Base-by-base conservation (phyloP, 2,888 invertebrate species). In the Noctua comes region DNA sequence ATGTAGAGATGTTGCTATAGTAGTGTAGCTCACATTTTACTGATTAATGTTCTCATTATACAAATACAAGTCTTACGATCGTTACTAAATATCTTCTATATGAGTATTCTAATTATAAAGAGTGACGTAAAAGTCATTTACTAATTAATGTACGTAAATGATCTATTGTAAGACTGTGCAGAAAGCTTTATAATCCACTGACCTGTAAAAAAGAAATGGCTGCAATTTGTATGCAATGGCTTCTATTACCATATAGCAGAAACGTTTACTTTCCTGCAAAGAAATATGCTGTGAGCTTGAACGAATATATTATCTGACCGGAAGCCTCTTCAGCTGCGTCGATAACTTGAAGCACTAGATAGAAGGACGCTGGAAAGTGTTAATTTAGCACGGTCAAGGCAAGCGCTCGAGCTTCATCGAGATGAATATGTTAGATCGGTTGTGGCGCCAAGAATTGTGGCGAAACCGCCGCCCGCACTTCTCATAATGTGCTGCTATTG, bases 311-410 rank as follows among this genome's bases (percentile, higher is more conserved):
- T 71, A 74, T 75, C 65, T 57, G 48, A 73, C 66, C 75, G 76
- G 68, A 73, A 68, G 48, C 21, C 73, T 70, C 76, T 85, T 66
- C 57, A 76, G 78, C 48, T 64, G 68, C 79, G 73, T 73, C 78
- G 43, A 88, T 86, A 79, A 74, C 73, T 82, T 72, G 65, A 77
- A 82, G 46, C 77, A 54, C 80, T 72, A 69, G 68, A 80, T 65
- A 73, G 73, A 76, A 68, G 68, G 54, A 77, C 70, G 68, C 68
- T 70, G 71, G 59, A 73, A 88, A 80, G 62, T 85, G 75, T 87
- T 80, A 74, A 79, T 79, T 76, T 80, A 73, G 51, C 85, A 79
- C 75, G 88, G 79, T 78, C 88, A 88, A 85, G 82, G 85, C 77
- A 85, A 85, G 40, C 80, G 66, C 76, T 74, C 66, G 66, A 85